Base-by-base conservation (phyloP, 2,888 invertebrate genomes). In the Lysandra coridon region DNA sequence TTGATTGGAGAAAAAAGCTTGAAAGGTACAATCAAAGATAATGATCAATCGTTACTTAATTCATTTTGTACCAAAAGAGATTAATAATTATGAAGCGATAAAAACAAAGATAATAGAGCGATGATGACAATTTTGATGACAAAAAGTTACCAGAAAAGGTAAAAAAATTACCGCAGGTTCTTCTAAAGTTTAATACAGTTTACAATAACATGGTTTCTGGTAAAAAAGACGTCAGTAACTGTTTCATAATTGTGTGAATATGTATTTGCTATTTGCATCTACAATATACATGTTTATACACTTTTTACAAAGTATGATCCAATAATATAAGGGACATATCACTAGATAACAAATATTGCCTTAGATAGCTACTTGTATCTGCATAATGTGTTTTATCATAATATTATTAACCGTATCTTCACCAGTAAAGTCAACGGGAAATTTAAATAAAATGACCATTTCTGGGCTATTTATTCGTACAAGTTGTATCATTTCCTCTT, bases 1-100 rank as follows among this genome's bases (percentile, higher is more conserved):
- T 76, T 79, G 81, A 80, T 80, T 81, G 80, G 80, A 83, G 81
- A 78, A 79, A 81, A 81, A 78, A 62, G 78, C 62, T 69, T 69
- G 69, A 69, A 69, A 69, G 14, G 33, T 77, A 78, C 80, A 80
- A 82, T 80, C 49, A 75, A 49, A 75, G 75, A 75, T 75, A 75
- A 49, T 75, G 40, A 75, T 49, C 23, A 12, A 49, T 44, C 69
- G 69, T 69, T 69, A 69, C 10, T 69, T 69, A 33, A 69, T 17
- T 69, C 33, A 33, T 37, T 69, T 69, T 4, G 64, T 69, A 30
- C 14, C 14, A 33, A 69, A 69, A 17, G 69, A 69, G 33, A 69
- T 69, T 69, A 69, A 14, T 69, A 69, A 37, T 69, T 69, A 69
- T 33, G 6, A 37, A 69, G 4, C 14, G 69, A 14, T 33, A 69